These are phyloP conservation scores for Microtus pennsylvanicus DNA, from an alignment of 2,113 vertebrate genomes.

Conservation along the genomic window DNA sequence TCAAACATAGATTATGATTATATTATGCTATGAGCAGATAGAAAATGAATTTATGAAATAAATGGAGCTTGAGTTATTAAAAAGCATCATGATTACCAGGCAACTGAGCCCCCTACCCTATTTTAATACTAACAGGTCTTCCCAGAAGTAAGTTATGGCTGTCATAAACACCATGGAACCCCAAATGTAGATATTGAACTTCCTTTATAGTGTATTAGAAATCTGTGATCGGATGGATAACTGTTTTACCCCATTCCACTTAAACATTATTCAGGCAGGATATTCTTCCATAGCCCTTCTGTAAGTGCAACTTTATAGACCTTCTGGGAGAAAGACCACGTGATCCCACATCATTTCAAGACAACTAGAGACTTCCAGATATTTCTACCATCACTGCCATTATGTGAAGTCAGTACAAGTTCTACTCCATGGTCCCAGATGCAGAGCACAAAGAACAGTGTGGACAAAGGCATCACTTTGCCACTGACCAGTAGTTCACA, in stretches of 20 bases:
- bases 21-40: background rate
- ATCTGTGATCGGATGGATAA: background rate
- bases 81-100: background rate
- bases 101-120: background rate
- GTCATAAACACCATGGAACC: background rate
- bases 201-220: constrained; percentile 39
- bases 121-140: background rate
- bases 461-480: background rate
- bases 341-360: background rate
- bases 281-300: background rate
- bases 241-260: background rate
- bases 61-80: background rate
- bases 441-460: constrained; percentile 41
- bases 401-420: background rate
- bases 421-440: background rate
- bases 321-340: background rate
- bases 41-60: background rate
- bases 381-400: background rate
- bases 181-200: background rate
- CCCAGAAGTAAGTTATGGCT: background rate
- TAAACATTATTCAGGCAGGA: constrained; percentile 33
- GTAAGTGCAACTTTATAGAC: background rate
- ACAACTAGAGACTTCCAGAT: constrained; percentile 32
- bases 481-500: background rate
- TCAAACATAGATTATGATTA: background rate